Conservation (phyloP, 2,797 vertebrate genomes). For the Melanotaenia pygmaea region DNA sequence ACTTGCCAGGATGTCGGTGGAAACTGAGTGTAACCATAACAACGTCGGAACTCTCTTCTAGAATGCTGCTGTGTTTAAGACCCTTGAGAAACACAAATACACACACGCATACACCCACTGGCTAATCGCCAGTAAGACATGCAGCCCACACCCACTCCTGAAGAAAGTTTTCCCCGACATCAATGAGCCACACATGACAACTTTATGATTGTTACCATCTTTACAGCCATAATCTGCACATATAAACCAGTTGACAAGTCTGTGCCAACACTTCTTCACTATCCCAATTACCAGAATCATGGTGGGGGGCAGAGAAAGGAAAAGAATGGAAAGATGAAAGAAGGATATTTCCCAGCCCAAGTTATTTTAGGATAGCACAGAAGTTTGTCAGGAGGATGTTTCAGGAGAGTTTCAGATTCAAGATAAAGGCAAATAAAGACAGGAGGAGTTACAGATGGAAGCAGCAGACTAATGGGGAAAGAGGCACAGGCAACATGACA, state of each 20-base stretch:
- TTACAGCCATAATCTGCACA: constrained; percentile 27
- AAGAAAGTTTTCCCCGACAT: constrained; percentile 25
- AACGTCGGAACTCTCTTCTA: constrained; percentile 73
- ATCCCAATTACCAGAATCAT: constrained; percentile 11
- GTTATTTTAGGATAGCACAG: constrained; percentile 2
- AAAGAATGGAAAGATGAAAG: neutral
- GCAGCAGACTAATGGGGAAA: constrained; percentile 1
- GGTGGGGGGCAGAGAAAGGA: neutral
- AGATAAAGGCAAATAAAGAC: constrained; percentile 14
- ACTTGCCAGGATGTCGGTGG: constrained; percentile 71
- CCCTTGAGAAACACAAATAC: constrained; percentile 35
- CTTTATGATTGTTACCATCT: constrained; percentile 14
- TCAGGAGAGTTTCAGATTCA: constrained; percentile 1
- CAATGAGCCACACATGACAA: constrained; percentile 12
- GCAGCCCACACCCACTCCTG: constrained; percentile 40
- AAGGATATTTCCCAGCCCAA: neutral
- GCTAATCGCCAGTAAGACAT: constrained; percentile 27
- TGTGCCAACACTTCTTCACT: constrained; percentile 7
- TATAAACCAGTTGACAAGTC: constrained; percentile 20
- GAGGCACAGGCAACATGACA: constrained; percentile 12
- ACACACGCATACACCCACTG: constrained; percentile 27
- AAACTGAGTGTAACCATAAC: constrained; percentile 78
- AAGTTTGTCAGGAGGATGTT: constrained; percentile 6
- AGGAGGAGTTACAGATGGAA: constrained; percentile 13
- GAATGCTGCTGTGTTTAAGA: constrained; percentile 71